A percentile compares a stretch with the other conserved stretches of the same genome.
Evolutionary conservation across 2,797 vertebrate genomes (phyloP).

Genomic region (Rhyacichthys aspro): DNA sequence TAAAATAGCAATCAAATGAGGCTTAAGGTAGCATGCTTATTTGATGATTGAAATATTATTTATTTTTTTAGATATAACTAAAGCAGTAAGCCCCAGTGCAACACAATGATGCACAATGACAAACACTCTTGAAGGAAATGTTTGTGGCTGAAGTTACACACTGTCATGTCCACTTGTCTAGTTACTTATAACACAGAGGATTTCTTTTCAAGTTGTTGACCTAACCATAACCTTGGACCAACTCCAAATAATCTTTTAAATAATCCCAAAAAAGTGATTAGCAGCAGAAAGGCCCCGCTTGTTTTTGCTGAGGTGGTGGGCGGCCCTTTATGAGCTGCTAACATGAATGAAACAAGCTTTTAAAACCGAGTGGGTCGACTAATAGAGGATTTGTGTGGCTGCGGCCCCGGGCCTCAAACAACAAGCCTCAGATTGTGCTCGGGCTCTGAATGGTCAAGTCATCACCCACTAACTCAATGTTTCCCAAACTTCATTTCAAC

Average conservation of each 20-base stretch:
- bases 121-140: too few relatives aligned
- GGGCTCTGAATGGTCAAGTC: slow-evolving; percentile 44
- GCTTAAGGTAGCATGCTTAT: too few relatives aligned
- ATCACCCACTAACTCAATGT: slow-evolving; percentile 46
- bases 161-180: too few relatives aligned
- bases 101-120: too few relatives aligned
- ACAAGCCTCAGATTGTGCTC: slow-evolving; percentile 54
- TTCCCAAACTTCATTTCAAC: not conserved
- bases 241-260: slow-evolving; percentile 25
- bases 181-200: too few relatives aligned
- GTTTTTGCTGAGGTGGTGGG: slow-evolving; percentile 64
- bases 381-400: slow-evolving; percentile 67
- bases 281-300: slow-evolving; percentile 35
- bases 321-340: slow-evolving; percentile 75
- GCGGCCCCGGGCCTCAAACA: slow-evolving; percentile 41
- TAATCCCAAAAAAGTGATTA: slow-evolving; percentile 28
- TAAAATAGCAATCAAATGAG: too few relatives aligned
- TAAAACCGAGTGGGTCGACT: slow-evolving; percentile 56
- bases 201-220: not conserved
- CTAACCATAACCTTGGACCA: slow-evolving; percentile 20
- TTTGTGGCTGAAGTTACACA: too few relatives aligned
- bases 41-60: too few relatives aligned
- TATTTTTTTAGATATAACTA: too few relatives aligned
- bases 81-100: too few relatives aligned
- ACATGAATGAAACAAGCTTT: slow-evolving; percentile 71